Conservation (phyloP, 2,113 vertebrate species). For the Pyrgilauda ruficollis region DNA sequence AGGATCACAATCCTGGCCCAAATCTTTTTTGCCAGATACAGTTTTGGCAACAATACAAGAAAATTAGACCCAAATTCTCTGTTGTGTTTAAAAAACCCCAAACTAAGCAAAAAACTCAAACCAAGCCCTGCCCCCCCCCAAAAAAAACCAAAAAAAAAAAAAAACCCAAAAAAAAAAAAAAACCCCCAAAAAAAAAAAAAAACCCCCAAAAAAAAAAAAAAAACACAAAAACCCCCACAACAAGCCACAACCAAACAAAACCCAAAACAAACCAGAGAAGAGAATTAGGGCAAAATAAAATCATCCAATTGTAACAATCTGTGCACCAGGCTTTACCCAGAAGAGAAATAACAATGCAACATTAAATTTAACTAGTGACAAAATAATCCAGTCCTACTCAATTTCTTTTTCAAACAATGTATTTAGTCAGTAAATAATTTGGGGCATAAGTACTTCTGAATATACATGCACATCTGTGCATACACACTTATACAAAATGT, state of each 20-base stretch:
- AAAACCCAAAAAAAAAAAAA: too few relatives aligned
- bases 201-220: too few relatives aligned
- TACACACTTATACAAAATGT: background rate
- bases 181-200: background rate
- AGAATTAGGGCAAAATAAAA: background rate
- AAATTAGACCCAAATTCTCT: background rate
- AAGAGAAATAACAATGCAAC: background rate
- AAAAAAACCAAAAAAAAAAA: background rate
- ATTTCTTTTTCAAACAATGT: background rate
- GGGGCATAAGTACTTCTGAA: background rate
- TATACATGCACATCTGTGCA: background rate
- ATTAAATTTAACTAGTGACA: background rate
- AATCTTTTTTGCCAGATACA: background rate
- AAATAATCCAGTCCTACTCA: background rate
- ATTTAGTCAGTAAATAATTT: constrained; percentile 2
- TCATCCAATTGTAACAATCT: background rate
- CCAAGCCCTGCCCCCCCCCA: too few relatives aligned
- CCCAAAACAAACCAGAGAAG: background rate
- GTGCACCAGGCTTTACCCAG: background rate
- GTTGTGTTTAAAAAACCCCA: background rate
- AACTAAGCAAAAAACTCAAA: background rate
- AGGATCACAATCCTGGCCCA: background rate
- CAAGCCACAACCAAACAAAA: background rate
- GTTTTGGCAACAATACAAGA: background rate
- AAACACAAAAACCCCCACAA: background rate